phyloP scores from a whole-genome alignment of 2,113 vertebrate genomes.

The Xiphophorus couchianus region DNA sequence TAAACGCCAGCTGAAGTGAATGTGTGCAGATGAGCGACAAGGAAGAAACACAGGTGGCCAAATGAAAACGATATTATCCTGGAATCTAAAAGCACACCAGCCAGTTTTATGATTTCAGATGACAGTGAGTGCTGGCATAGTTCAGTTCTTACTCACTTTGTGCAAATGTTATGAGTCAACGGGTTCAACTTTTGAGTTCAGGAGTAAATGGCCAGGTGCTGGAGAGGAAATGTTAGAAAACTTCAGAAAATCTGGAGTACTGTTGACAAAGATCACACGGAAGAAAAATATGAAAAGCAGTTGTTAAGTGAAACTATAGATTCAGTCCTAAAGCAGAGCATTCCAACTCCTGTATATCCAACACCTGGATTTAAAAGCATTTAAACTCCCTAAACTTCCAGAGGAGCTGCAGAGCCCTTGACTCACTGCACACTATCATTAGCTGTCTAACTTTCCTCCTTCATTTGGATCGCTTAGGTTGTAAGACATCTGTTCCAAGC shows the following conservation, averaged over 20 bases:
- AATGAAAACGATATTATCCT: no score
- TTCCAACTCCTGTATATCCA: background rate
- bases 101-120: background rate
- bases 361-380: slow-evolving; percentile 10
- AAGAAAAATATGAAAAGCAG: background rate
- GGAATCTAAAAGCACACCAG: background rate
- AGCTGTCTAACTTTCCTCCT: slow-evolving; percentile 5
- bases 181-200: no score
- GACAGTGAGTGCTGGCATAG: background rate
- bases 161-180: no score
- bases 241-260: background rate
- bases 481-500: slow-evolving; percentile 66
- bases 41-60: no score
- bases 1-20: background rate
- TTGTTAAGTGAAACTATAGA: background rate
- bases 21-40: background rate
- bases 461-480: slow-evolving; percentile 25
- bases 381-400: background rate
- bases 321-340: background rate
- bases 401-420: slow-evolving; percentile 5
- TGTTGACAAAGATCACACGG: background rate
- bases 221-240: no score
- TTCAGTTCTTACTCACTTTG: background rate
- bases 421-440: slow-evolving; percentile 32
- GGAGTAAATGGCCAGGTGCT: background rate